Percentiles rank a stretch among this genome's conserved stretches.
phyloP scores from a whole-genome alignment of 2,797 vertebrate genomes.

The Lutjanus campechanus region DNA sequence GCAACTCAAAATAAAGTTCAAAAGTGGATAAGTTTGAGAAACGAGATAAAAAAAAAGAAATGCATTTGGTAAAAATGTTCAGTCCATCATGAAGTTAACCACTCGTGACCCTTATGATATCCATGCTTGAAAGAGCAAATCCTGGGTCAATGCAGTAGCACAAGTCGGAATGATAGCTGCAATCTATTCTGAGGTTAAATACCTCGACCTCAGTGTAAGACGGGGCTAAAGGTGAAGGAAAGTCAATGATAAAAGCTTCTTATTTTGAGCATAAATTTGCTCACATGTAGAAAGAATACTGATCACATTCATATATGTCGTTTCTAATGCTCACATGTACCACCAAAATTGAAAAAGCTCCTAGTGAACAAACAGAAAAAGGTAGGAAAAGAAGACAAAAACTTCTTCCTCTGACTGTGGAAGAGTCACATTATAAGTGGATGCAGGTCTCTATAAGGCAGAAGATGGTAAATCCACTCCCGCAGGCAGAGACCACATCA shows the following conservation, averaged over 20 bases:
- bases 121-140: conserved; percentile 24
- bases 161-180: conserved; percentile 34
- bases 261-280: conserved; percentile 9
- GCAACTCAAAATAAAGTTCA: conserved; percentile 3
- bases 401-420: conserved; percentile 42
- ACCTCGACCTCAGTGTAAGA: conserved; percentile 13
- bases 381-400: conserved; percentile 41
- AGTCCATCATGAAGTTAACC: conserved; percentile 25
- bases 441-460: conserved; percentile 70
- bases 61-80: conserved; percentile 1
- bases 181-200: conserved; percentile 48
- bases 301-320: not conserved
- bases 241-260: conserved; percentile 11
- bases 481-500: conserved; percentile 77
- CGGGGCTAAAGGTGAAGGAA: conserved; percentile 17
- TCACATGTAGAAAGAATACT: not conserved
- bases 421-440: conserved; percentile 59
- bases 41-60: conserved; percentile 3
- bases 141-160: conserved; percentile 14
- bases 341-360: conserved; percentile 35
- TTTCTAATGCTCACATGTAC: conserved; percentile 7
- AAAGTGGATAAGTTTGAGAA: not conserved
- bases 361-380: conserved; percentile 38
- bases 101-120: conserved; percentile 22
- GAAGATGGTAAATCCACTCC: conserved; percentile 82